phyloP scores from a whole-genome alignment of 2,113 vertebrate genomes.

The Pyrgilauda ruficollis region DNA sequence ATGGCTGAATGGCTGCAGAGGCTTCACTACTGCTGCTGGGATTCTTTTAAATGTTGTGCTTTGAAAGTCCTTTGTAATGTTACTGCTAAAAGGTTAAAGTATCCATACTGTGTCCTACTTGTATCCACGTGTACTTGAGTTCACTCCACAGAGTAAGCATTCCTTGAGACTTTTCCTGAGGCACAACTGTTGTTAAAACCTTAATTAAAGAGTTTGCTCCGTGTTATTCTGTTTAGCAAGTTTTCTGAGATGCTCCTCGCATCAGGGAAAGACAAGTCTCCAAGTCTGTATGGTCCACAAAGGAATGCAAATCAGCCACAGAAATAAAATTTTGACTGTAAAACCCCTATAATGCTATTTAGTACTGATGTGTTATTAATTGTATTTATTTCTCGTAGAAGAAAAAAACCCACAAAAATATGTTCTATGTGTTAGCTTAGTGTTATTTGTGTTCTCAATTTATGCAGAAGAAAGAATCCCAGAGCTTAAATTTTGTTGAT shows the following conservation, averaged over 20 bases:
- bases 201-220: neutral
- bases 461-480: neutral
- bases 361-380: neutral
- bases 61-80: neutral
- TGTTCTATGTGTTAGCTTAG: neutral
- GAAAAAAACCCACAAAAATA: neutral
- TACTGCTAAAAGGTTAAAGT: neutral
- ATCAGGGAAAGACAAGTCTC: neutral
- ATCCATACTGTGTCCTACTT: neutral
- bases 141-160: neutral
- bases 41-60: neutral
- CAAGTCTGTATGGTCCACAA: neutral
- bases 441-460: neutral
- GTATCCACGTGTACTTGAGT: accelerated
- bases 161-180: neutral
- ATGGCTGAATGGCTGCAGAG: neutral
- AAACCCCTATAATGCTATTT: neutral
- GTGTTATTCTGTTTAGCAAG: neutral
- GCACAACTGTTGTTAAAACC: neutral
- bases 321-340: neutral
- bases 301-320: neutral
- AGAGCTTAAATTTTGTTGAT: neutral
- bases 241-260: neutral
- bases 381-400: neutral
- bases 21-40: neutral